Percentiles rank a stretch among this genome's conserved stretches.
phyloP scores from a whole-genome alignment of 2,797 vertebrate genomes.

The Pangasius mekongensis region DNA sequence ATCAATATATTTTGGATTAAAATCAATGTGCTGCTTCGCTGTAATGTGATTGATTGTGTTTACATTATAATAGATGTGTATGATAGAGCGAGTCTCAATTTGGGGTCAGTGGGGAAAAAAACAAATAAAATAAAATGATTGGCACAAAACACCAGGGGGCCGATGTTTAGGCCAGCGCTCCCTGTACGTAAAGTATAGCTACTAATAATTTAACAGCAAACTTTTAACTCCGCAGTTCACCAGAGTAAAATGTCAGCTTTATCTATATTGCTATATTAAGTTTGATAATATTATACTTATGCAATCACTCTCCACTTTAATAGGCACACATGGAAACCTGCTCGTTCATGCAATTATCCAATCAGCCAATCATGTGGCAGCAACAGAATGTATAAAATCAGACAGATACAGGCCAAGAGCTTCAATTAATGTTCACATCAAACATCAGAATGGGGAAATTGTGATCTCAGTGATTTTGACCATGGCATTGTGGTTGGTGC shows the following conservation, averaged over 20 bases:
- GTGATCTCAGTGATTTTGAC: not conserved
- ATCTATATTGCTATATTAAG: not conserved
- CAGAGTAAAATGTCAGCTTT: not conserved
- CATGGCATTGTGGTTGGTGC: not conserved
- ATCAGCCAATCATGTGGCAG: not conserved
- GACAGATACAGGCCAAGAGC: not conserved
- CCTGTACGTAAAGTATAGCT: not conserved
- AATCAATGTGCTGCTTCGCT: conserved; percentile 49
- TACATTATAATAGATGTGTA: conserved; percentile 34
- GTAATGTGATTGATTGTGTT: conserved; percentile 49
- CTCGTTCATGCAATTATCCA: not conserved
- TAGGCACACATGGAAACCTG: not conserved
- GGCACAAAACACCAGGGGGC: conserved; percentile 23
- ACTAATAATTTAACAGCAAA: not conserved
- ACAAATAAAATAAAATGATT: conserved; percentile 46
- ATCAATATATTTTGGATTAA: conserved; percentile 43
- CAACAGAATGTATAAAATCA: not conserved
- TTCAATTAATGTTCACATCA: not conserved
- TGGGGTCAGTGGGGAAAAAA: conserved; percentile 17
- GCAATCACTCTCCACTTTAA: not conserved
- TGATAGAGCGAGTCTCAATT: conserved; percentile 36
- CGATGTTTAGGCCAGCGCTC: conserved; percentile 8
- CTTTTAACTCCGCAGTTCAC: not conserved
- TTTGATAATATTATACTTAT: not conserved
- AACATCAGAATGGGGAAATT: not conserved